Evolutionary conservation across 2,113 vertebrate genomes (phyloP).

Genomic region (Geococcyx californianus): DNA sequence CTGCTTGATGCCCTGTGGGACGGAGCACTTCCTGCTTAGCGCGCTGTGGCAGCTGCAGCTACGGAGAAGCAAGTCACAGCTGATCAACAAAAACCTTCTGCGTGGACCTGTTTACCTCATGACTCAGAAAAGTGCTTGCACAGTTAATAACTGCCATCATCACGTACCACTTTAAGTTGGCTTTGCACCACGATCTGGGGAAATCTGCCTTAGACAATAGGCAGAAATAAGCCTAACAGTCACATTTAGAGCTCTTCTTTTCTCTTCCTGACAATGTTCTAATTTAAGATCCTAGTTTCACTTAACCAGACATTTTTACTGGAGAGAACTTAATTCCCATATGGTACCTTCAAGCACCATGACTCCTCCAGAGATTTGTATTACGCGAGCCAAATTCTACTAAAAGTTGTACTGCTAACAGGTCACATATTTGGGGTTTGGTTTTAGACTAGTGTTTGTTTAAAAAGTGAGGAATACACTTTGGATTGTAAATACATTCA

Average conservation of each 20-base stretch:
- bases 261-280: constrained; percentile 62
- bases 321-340: constrained; percentile 51
- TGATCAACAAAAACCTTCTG: background rate
- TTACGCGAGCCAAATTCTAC: background rate
- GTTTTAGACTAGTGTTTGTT: constrained; percentile 40
- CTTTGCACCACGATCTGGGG: background rate
- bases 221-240: constrained; percentile 49
- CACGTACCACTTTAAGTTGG: constrained; percentile 26
- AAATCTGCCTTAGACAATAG: constrained; percentile 55
- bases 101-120: background rate
- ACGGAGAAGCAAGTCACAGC: background rate
- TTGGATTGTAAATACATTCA: constrained; percentile 18
- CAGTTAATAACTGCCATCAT: constrained; percentile 39
- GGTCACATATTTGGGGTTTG: constrained; percentile 25
- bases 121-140: background rate
- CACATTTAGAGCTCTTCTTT: constrained; percentile 59
- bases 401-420: constrained; percentile 24
- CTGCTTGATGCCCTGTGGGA: background rate
- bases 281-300: constrained; percentile 67
- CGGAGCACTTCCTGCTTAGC: background rate
- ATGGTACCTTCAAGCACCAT: constrained; percentile 53
- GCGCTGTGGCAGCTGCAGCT: background rate
- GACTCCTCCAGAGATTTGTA: constrained; percentile 38
- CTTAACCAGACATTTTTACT: constrained; percentile 58
- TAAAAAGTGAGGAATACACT: constrained; percentile 44